phyloP scores from a whole-genome alignment of 2,888 invertebrate species.

The Meteorus colon region DNA sequence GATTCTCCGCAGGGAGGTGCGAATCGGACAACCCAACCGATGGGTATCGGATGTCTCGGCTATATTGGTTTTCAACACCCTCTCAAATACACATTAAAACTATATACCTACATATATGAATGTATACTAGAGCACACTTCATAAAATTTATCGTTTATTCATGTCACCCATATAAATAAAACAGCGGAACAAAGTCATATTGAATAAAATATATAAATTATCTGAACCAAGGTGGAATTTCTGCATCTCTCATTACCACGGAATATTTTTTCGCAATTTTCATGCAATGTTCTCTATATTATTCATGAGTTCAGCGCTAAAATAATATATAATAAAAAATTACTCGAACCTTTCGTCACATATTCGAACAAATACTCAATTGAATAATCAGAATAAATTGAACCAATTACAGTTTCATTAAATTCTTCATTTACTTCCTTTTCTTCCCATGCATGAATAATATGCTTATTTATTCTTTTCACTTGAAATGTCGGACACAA shows the following conservation, averaged over 20 bases:
- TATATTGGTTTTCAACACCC: slow-evolving; percentile 31
- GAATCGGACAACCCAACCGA: slow-evolving; percentile 34
- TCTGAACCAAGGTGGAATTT: background rate
- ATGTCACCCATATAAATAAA: background rate
- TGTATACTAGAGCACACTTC: background rate
- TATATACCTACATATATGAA: slow-evolving; percentile 1
- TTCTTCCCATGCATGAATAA: background rate
- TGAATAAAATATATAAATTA: background rate
- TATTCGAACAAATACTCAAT: background rate
- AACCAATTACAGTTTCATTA: background rate
- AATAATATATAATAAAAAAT: no score
- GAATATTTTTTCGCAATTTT: no score
- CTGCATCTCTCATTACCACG: no score
- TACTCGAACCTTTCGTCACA: no score
- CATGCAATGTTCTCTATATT: no score
- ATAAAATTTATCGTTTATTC: background rate
- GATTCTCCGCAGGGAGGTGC: slow-evolving; percentile 32
- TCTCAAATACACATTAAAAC: slow-evolving; percentile 14
- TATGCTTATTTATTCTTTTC: slow-evolving; percentile 4
- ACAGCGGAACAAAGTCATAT: background rate
- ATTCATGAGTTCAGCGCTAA: no score
- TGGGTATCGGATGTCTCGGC: slow-evolving; percentile 30
- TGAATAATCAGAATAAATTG: background rate
- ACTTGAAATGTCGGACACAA: slow-evolving; percentile 1
- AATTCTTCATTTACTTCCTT: background rate